Evolutionary conservation across 2,888 invertebrate species (phyloP), one percentile per base, ranked within the genome.

Genomic region (Eulithis prunata): DNA sequence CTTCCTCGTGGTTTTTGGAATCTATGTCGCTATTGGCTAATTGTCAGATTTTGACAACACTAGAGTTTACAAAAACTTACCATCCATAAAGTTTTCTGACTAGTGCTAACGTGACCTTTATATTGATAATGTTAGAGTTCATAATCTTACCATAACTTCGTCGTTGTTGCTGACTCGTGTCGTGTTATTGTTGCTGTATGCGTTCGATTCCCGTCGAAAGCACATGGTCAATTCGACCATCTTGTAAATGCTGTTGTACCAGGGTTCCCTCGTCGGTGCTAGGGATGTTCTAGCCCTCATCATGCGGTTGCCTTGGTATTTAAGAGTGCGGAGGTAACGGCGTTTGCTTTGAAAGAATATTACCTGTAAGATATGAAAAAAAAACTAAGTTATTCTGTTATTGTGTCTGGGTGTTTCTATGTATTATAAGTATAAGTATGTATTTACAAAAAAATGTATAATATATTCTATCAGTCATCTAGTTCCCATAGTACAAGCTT

Each of bases 301-400:
- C 70, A 82, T 79, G 4, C 93, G 87, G 75, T 87, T 86, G 14
- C 94, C 94, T 49, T 91, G 94, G 79, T 93, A 89, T 79, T 94
- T 94, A 0, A 94, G 82, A 0, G 91, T 87, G 69, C 93, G 91
- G 0, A 94, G 78, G 69, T 94, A 93, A 2, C 93, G 91, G 0
- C 94, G 90, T 71, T 88, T 87, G 76, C 92, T 87, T 81, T 94
- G 94, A 58, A 94, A 80, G 72, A 86, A 91, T 75, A 83, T 90
- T 36, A 94, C 94, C 94, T 94, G 78, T 1, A 54, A 66, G 11
- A 32, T 32, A 10, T 14, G 28, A 11, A 45, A 28, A 41, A 12
- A 13, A 41, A 14, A 14, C n/a, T n/a, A n/a, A n/a, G n/a, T n/a
- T n/a, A n/a, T n/a, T n/a, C n/a, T n/a, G n/a, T n/a, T n/a, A n/a